Evolutionary conservation across 2,113 vertebrate species (phyloP).

Genomic region (Heterochromis multidens): DNA sequence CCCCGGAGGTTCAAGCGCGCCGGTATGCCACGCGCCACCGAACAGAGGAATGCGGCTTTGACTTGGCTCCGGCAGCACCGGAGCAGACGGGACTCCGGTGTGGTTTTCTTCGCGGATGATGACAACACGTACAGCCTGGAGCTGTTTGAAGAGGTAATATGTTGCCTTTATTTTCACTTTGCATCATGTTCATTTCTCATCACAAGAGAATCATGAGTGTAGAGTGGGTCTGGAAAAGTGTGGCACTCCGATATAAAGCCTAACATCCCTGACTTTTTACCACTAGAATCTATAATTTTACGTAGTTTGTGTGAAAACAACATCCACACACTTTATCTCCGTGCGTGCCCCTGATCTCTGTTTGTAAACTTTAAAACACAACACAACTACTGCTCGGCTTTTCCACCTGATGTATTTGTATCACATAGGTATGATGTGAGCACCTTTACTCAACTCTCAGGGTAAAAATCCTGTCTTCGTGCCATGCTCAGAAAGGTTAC

Average conservation of each 20-base stretch:
- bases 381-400: neutral
- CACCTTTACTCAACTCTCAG: neutral
- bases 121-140: slow-evolving; percentile 99
- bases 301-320: neutral
- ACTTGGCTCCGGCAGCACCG: slow-evolving; percentile 88
- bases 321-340: neutral
- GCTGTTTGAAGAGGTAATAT: slow-evolving; percentile 93
- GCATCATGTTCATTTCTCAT: neutral
- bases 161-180: neutral
- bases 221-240: neutral
- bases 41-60: slow-evolving; percentile 92
- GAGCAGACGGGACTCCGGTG: slow-evolving; percentile 78
- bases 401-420: neutral
- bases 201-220: neutral
- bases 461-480: neutral
- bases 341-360: neutral
- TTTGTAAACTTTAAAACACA: neutral
- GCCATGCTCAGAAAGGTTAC: neutral
- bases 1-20: slow-evolving; percentile 92
- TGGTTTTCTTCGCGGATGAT: slow-evolving; percentile 97
- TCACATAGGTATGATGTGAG: neutral
- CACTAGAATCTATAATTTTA: neutral
- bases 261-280: neutral
- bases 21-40: slow-evolving; percentile 92
- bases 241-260: neutral